Percentiles rank a stretch among this genome's conserved stretches.
phyloP scores from a whole-genome alignment of 2,113 vertebrate genomes.

The Poecilia latipinna region DNA sequence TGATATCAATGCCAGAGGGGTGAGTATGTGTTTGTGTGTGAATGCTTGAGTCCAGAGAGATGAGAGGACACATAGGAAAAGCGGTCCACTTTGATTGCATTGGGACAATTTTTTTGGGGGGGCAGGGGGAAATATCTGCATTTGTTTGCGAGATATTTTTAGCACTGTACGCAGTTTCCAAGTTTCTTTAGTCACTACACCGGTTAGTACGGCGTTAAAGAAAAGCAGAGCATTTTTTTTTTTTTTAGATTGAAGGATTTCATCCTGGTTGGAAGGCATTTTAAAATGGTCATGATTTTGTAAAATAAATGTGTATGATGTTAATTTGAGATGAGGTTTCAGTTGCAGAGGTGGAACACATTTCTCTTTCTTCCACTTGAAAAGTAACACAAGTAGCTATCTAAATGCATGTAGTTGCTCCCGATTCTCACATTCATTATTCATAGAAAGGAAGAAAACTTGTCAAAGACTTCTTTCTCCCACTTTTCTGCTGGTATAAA shows the following conservation, averaged over 20 bases:
- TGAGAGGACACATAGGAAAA: not conserved
- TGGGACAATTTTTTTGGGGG: conserved; percentile 15
- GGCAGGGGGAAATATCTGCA: conserved; percentile 1
- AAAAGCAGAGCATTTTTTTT: not conserved
- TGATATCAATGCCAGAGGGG: conserved; percentile 60
- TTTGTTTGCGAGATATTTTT: conserved; percentile 12
- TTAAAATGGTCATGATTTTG: conserved; percentile 20
- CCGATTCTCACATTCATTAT: conserved; percentile 69
- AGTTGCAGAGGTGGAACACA: conserved; percentile 36
- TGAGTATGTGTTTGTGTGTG: conserved; percentile 8
- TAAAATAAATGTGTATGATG: conserved; percentile 48
- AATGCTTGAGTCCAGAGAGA: conserved; percentile 1
- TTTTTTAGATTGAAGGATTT: conserved; percentile 30
- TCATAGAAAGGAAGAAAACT: conserved; percentile 56
- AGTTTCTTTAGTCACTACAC: not conserved
- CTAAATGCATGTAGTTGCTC: conserved; percentile 73
- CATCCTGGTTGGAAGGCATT: conserved; percentile 9
- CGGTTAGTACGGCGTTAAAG: not conserved
- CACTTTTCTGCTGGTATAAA: conserved; percentile 8
- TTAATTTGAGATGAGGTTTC: conserved; percentile 64
- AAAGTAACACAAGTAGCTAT: conserved; percentile 66
- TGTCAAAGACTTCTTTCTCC: conserved; percentile 37
- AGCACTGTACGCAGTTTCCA: not conserved
- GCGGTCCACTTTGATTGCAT: conserved; percentile 19
- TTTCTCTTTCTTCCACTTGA: conserved; percentile 41